These are phyloP conservation scores for Drosophila paucipuncta DNA, from an alignment of 2,888 invertebrate genomes.

Conservation along the genomic window DNA sequence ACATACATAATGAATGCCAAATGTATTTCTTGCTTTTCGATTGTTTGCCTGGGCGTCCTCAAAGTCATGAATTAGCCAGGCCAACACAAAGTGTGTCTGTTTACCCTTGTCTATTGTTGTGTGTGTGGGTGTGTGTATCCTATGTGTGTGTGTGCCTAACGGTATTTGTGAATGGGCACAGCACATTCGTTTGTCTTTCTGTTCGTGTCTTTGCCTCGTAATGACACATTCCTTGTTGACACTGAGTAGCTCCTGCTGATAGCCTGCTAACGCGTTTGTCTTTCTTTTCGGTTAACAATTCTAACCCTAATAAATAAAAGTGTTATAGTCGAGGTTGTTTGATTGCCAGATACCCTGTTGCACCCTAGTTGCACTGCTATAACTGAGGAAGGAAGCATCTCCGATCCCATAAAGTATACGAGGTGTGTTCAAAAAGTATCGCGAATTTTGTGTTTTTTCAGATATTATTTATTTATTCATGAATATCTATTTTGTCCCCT, in stretches of 20 bases:
- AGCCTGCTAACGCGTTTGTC: conserved; percentile 41
- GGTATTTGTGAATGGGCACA: conserved; percentile 65
- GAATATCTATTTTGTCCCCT: too few species aligned
- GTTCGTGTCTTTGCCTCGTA: conserved; percentile 17
- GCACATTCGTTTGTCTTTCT: conserved; percentile 8
- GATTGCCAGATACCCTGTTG: neutral
- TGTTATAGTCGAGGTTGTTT: neutral
- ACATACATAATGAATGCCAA: conserved; percentile 63
- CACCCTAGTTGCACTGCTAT: neutral
- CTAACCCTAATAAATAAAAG: neutral
- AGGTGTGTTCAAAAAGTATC: too few species aligned
- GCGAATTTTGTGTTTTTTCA: too few species aligned
- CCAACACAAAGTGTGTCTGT: conserved; percentile 53
- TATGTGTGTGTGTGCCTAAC: conserved; percentile 49
- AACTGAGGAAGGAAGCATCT: neutral
- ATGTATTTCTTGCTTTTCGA: conserved; percentile 50
- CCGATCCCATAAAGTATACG: neutral
- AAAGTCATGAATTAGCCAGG: conserved; percentile 74
- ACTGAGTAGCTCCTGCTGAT: conserved; percentile 51
- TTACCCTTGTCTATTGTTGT: conserved; percentile 34
- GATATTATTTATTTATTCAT: too few species aligned
- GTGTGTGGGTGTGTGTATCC: conserved; percentile 21
- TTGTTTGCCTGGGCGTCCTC: conserved; percentile 67
- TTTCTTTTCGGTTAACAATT: neutral
- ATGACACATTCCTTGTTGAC: conserved; percentile 37